Evolutionary conservation across 2,113 vertebrate species (phyloP).

Genomic region (Podocnemis expansa): DNA sequence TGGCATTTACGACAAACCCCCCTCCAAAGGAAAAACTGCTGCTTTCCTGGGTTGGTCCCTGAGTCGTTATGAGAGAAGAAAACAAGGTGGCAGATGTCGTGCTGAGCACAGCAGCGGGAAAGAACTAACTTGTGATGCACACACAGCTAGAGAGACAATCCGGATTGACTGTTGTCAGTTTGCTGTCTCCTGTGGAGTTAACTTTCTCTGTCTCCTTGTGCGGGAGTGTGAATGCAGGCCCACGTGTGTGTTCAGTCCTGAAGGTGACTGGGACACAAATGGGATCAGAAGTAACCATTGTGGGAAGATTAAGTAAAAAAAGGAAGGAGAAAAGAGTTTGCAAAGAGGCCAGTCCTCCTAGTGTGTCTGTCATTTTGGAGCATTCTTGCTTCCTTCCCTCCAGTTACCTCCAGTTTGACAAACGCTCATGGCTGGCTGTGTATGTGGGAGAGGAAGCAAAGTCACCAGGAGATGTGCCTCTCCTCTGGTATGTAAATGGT

Average conservation of each 20-base stretch:
- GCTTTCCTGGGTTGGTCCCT: neutral
- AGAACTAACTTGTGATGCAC: neutral
- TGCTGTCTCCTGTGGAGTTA: neutral
- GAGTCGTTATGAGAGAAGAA: neutral
- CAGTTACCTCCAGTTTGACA: neutral
- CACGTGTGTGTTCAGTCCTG: neutral
- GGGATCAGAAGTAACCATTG: neutral
- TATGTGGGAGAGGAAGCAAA: neutral
- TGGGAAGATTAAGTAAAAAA: neutral
- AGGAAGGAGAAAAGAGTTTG: neutral
- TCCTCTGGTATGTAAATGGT: neutral
- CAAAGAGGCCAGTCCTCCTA: neutral
- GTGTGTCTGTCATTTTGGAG: neutral
- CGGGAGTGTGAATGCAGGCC: neutral
- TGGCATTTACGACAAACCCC: neutral
- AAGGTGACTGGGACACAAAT: neutral
- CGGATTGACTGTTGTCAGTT: neutral
- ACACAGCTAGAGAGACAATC: neutral
- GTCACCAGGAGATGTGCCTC: neutral
- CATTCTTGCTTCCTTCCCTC: neutral
- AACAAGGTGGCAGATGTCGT: neutral
- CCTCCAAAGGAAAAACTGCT: fast-evolving
- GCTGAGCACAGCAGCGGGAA: neutral
- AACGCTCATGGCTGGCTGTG: neutral
- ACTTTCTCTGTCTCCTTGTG: neutral